Evolutionary conservation across 2,888 invertebrate species (phyloP).

Genomic region (Gisinianus flammeolus): DNA sequence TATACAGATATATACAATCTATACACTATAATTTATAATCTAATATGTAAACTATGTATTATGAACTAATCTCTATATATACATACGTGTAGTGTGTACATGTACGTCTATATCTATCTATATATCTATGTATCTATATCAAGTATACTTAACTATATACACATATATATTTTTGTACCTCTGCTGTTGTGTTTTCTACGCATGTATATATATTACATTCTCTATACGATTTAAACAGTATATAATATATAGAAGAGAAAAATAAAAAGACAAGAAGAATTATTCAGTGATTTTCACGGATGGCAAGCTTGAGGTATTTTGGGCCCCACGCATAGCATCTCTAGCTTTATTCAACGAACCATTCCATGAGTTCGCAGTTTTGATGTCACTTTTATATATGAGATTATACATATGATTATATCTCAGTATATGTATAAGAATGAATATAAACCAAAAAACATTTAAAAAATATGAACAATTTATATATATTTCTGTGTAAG

Average conservation of each 20-base stretch:
- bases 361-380: constrained; percentile 39
- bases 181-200: constrained; percentile 2
- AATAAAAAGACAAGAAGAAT: not conserved
- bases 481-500: constrained; percentile 41
- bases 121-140: no score
- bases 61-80: not conserved
- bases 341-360: constrained; percentile 34
- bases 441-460: no score
- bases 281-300: constrained; percentile 41
- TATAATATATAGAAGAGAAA: not conserved
- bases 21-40: not conserved
- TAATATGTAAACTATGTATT: not conserved
- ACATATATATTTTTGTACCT: constrained; percentile 35
- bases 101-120: not conserved
- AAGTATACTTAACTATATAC: constrained; percentile 11
- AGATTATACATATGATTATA: no score
- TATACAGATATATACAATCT: not conserved
- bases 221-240: not conserved
- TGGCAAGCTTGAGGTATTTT: constrained; percentile 36
- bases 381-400: constrained; percentile 40
- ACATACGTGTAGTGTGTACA: not conserved
- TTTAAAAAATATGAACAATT: no score
- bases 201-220: not conserved
- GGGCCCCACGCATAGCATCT: not conserved
- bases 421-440: no score